Conservation (phyloP, 2,888 invertebrate species). For the Augiades crinisus region DNA sequence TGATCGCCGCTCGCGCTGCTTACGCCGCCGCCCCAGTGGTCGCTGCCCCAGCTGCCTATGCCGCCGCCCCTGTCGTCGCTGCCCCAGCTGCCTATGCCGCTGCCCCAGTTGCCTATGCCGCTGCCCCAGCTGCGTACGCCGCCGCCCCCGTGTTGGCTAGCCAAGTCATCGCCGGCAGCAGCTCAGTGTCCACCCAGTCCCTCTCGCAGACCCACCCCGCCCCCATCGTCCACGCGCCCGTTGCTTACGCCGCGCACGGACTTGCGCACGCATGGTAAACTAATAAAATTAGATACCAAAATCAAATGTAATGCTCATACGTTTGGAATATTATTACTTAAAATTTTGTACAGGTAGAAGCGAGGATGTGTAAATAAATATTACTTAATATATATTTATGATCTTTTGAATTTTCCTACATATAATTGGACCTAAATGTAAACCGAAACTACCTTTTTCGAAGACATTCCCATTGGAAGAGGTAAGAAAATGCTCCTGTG, state of each 20-base stretch:
- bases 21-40: slow-evolving; percentile 74
- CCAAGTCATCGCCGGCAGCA: slow-evolving; percentile 38
- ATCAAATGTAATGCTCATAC: slow-evolving; percentile 69
- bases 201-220: slow-evolving; percentile 51
- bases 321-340: slow-evolving; percentile 68
- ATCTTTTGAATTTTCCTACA: no score
- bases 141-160: slow-evolving; percentile 50
- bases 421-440: no score
- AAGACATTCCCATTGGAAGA: no score
- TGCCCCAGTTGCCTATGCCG: slow-evolving; percentile 38
- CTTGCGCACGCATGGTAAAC: slow-evolving; percentile 66
- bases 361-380: slow-evolving; percentile 80
- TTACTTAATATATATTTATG: no score
- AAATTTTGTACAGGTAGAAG: slow-evolving; percentile 59
- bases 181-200: neutral
- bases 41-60: slow-evolving; percentile 61
- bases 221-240: slow-evolving; percentile 39
- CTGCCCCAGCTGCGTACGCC: slow-evolving; percentile 35
- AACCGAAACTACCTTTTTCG: no score
- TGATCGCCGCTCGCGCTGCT: no score
- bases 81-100: slow-evolving; percentile 57
- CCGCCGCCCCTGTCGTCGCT: slow-evolving; percentile 46
- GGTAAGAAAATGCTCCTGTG: no score
- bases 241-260: slow-evolving; percentile 29
- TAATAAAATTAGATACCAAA: slow-evolving; percentile 64